phyloP scores from a whole-genome alignment of 2,797 vertebrate species.

The Steatocranus sp. region DNA sequence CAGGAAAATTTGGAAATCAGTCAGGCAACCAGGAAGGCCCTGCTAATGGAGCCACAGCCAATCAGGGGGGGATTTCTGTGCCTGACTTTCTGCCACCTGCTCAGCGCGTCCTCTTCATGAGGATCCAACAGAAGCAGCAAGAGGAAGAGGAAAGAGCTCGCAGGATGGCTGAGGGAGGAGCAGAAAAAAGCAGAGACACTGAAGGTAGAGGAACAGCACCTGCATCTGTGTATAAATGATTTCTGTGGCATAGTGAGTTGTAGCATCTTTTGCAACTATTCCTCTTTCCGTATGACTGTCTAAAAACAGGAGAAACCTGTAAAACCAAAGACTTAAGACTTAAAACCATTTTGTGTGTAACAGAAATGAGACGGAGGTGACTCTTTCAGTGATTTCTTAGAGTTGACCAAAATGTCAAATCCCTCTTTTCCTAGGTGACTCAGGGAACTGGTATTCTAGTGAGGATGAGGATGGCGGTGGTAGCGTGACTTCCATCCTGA shows the following conservation, averaged over 20 bases:
- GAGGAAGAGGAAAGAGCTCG: constrained; percentile 91
- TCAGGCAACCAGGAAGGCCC: constrained; percentile 56
- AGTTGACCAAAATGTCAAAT: not conserved
- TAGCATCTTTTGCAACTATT: not conserved
- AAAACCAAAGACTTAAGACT: not conserved
- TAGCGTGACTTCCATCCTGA: constrained; percentile 91
- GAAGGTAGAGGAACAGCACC: constrained; percentile 76
- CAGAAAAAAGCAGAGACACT: constrained; percentile 69
- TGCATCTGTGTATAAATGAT: not conserved
- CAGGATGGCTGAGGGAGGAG: constrained; percentile 81
- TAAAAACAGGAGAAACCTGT: not conserved
- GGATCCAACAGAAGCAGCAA: constrained; percentile 96
- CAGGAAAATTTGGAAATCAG: constrained; percentile 63
- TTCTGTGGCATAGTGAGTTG: not conserved
- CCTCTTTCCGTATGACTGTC: not conserved
- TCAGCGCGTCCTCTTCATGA: constrained; percentile 89
- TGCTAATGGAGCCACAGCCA: constrained; percentile 55
- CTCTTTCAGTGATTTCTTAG: not conserved
- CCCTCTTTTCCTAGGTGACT: constrained; percentile 75
- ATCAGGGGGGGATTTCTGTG: constrained; percentile 74
- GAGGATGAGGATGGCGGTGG: constrained; percentile 92
- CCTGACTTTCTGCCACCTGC: constrained; percentile 93
- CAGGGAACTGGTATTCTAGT: constrained; percentile 96
- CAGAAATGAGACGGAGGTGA: not conserved
- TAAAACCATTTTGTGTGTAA: not conserved